Percentiles rank a stretch among this genome's conserved stretches.
These are phyloP conservation scores for Lepilemur ruficaudatus DNA, from an alignment of 2,797 vertebrate genomes.

Conservation along the genomic window DNA sequence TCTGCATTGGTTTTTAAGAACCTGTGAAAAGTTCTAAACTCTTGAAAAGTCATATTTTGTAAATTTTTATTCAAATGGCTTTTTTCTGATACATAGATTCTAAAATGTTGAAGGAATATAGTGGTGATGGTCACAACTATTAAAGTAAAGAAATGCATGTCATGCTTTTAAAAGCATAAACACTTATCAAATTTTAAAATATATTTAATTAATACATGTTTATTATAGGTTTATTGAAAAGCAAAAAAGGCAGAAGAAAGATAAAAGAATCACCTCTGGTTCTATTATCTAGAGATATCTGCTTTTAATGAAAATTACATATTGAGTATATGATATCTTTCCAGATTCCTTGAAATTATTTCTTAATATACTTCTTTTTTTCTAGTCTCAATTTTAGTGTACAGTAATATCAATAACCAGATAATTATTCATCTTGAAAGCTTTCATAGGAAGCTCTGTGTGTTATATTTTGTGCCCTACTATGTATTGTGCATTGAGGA, in stretches of 20 bases:
- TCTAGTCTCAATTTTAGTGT: not conserved
- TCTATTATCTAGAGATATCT: not conserved
- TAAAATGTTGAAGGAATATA: not conserved
- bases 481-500: not conserved
- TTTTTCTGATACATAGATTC: not conserved
- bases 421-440: constrained; percentile 6
- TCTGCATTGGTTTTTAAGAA: not conserved
- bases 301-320: not conserved
- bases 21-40: not conserved
- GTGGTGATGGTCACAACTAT: not conserved
- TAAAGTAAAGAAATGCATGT: not conserved
- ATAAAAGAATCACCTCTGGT: not conserved
- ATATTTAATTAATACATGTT: not conserved
- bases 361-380: not conserved
- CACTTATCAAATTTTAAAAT: not conserved
- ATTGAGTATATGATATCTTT: not conserved
- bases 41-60: not conserved
- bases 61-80: not conserved
- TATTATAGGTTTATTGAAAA: constrained; percentile 19
- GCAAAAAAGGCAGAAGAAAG: not conserved
- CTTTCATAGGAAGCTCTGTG: not conserved
- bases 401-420: not conserved
- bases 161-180: constrained; percentile 12
- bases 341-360: not conserved
- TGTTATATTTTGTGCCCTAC: not conserved